Evolutionary conservation across 2,113 vertebrate species (phyloP).

Genomic region (Menura novaehollandiae): DNA sequence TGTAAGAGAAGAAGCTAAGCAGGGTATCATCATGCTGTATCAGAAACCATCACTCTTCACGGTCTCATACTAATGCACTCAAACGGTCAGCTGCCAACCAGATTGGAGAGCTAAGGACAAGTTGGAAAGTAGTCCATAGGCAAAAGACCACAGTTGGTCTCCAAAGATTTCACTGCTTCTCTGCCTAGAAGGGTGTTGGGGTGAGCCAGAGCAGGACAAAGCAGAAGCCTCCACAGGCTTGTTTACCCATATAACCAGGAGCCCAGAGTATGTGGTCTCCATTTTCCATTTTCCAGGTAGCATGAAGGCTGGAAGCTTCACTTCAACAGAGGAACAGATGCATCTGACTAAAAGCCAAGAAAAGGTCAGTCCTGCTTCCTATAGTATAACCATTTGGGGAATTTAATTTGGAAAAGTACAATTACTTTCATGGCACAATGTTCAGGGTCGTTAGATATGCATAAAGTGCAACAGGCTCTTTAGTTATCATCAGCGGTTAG

Average conservation of each 20-base stretch:
- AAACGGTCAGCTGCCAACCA: not conserved
- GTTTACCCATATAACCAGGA: not conserved
- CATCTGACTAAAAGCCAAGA: not conserved
- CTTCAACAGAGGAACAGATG: not conserved
- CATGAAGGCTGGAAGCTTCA: not conserved
- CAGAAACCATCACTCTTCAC: not conserved
- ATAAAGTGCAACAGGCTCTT: not conserved
- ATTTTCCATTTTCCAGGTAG: not conserved
- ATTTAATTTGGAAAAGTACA: not conserved
- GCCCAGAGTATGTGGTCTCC: not conserved
- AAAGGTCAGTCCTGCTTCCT: not conserved
- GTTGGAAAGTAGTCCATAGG: not conserved
- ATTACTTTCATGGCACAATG: not conserved
- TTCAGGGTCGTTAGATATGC: not conserved
- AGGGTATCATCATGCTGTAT: not conserved
- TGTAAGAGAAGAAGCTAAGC: not conserved
- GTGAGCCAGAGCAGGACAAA: not conserved
- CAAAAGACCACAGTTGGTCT: not conserved
- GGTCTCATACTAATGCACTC: not conserved
- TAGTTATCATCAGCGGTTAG: not conserved
- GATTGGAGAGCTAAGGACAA: not conserved
- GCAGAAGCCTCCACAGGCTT: not conserved
- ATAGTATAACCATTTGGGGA: not conserved
- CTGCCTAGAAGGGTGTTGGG: fast-evolving
- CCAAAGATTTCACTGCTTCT: not conserved